Base-by-base conservation (phyloP, 2,888 invertebrate species). In the Heteromurus nitidus region DNA sequence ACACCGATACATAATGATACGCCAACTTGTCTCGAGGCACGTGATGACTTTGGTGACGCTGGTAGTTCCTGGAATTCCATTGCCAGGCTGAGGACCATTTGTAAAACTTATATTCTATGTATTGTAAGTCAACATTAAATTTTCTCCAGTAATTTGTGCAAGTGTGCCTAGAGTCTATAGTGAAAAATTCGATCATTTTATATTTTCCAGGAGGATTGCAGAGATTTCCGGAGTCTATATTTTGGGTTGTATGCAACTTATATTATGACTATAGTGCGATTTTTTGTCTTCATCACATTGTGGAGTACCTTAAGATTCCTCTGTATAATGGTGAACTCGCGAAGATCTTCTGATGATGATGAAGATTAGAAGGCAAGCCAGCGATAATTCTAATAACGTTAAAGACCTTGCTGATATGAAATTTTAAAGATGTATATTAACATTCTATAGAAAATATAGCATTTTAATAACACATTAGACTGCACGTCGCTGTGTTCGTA, bases 181-280 rank as follows among this genome's bases (percentile, higher is more conserved):
- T n/a, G n/a, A n/a, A n/a, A n/a, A n/a, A n/a, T n/a, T n/a, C n/a
- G n/a, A n/a, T n/a, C n/a, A n/a, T n/a, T n/a, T n/a, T n/a, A n/a
- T n/a, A n/a, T n/a, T n/a, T n/a, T 62, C 7, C 13, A 62, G 62
- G 18, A 26, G 11, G 30, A 18, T 18, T 62, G 62, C n/a, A 5
- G 62, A 30, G 62, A 62, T 30, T 62, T 62, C 30, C 28, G 62
- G 18, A 18, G 11, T 11, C 3, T 62, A 16, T 62, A 30, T 62
- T 28, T 62, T 16, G 26, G 62, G 62, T n/a, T 62, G 2, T 62
- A n/a, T 62, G 62, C 30, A 62, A 30, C 30, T 3, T 62, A 62
- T 30, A n/a, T 62, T 18, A n/a, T 62, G 28, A 31, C 62, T n/a
- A 18, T 62, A 3, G n/a, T 62, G 3, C 18, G 62, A 26, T 62